Percentiles rank a stretch among this genome's conserved stretches.
phyloP scores from a whole-genome alignment of 2,888 invertebrate genomes.

The Diploptera punctata region DNA sequence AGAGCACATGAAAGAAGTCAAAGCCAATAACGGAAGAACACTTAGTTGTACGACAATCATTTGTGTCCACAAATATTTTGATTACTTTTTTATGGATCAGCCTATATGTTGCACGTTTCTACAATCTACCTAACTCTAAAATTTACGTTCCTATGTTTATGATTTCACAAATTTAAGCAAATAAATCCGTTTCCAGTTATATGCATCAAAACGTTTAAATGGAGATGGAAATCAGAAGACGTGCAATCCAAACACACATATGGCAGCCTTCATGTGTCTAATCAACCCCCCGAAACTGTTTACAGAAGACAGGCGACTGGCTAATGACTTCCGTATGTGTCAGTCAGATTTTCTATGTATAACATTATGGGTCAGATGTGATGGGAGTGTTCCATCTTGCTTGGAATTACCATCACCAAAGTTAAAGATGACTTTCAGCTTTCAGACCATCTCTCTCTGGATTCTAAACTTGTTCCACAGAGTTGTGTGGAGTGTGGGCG shows the following conservation, averaged over 20 bases:
- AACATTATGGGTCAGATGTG: neutral
- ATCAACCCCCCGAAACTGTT: neutral
- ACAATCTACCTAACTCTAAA: too few relatives aligned
- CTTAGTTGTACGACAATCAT: too few relatives aligned
- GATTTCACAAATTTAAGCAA: too few relatives aligned
- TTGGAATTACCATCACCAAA: constrained; percentile 2
- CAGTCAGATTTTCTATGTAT: constrained; percentile 6
- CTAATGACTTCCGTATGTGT: constrained; percentile 13
- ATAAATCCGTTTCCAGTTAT: too few relatives aligned
- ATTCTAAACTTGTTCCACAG: too few relatives aligned
- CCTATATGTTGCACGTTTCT: too few relatives aligned
- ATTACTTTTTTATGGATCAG: too few relatives aligned
- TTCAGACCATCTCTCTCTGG: too few relatives aligned
- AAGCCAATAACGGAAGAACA: too few relatives aligned
- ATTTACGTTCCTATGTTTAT: too few relatives aligned
- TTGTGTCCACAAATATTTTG: too few relatives aligned
- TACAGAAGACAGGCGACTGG: neutral
- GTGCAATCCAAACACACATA: neutral
- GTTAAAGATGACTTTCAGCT: constrained; percentile 9
- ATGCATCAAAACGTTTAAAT: neutral
- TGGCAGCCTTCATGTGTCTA: neutral
- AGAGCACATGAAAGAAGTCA: too few relatives aligned
- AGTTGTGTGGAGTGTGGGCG: neutral
- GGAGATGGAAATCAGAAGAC: neutral
- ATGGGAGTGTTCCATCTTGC: neutral